phyloP scores from a whole-genome alignment of 2,888 invertebrate genomes.

The Thera obeliscata region DNA sequence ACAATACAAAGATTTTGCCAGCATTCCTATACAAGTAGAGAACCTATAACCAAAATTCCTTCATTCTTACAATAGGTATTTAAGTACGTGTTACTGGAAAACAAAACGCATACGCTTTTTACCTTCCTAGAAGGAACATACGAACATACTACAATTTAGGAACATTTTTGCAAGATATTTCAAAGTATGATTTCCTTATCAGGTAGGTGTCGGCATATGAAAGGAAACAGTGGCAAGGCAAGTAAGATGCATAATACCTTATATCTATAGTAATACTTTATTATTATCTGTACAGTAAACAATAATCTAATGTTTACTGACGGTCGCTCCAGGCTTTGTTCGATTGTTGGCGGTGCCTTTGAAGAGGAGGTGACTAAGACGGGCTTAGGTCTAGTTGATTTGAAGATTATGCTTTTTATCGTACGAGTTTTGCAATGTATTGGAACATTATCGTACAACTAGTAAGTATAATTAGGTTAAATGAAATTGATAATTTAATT shows the following conservation, averaged over 20 bases:
- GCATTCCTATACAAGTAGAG: not conserved
- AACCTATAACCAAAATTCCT: constrained; percentile 12
- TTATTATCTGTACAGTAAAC: constrained; percentile 64
- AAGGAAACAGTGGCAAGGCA: constrained; percentile 77
- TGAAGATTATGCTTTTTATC: constrained; percentile 8
- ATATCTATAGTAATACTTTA: constrained; percentile 56
- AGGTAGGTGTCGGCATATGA: constrained; percentile 56
- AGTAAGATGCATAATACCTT: constrained; percentile 65
- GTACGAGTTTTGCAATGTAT: not conserved
- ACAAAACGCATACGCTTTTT: constrained; percentile 32
- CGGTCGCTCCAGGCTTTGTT: constrained; percentile 60
- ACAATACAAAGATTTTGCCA: not conserved
- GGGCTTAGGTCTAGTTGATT: constrained; percentile 19
- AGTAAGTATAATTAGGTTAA: too few species aligned
- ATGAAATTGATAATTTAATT: too few species aligned
- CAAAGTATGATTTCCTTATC: constrained; percentile 30
- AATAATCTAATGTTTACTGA: constrained; percentile 61
- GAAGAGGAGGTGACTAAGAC: constrained; percentile 38
- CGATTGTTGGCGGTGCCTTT: constrained; percentile 53
- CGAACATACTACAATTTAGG: not conserved
- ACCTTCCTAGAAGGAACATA: constrained; percentile 25
- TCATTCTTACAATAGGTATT: constrained; percentile 6
- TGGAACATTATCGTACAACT: not conserved
- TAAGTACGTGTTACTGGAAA: constrained; percentile 17
- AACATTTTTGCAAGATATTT: not conserved